Evolutionary conservation across 2,113 vertebrate genomes (phyloP), one percentile per base, ranked within the genome.

Genomic region (Gobius niger): DNA sequence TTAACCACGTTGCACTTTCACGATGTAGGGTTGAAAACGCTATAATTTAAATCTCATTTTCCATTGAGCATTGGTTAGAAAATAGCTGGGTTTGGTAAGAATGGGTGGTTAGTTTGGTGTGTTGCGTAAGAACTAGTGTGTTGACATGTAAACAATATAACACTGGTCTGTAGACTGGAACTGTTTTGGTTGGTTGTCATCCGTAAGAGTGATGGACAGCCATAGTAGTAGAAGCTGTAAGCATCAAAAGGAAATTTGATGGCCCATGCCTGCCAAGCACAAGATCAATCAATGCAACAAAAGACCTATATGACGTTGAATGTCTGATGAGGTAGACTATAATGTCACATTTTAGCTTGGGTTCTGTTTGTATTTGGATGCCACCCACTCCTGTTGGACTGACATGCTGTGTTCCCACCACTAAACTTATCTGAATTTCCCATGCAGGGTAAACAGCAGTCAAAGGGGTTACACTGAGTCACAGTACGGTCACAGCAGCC

Each of bases 211-310:
- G 85, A 88, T 80, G 86, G 77, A 75, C 63, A 24, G 5, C 65
- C 64, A 68, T 70, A 64, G 64, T 24, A 12, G 40, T n/a, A 16
- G 71, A 72, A 67, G 64, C 12, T 6, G 40, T n/a, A 16, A 54
- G 56, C 24, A 46, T 60, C 84, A 81, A 76, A 65, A 61, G 82
- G 80, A 70, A 72, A 52, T 70, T 65, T 19, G 3, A 72, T 67
- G 65, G 76, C 80, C 73, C 76, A 7, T 60, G 61, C 75, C 79
- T 68, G 54, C 69, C 51, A 19, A 59, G 66, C 72, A 75, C 79
- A 79, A 80, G 67, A 88, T 90, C 72, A 82, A 85, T 89, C 81
- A 85, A 83, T 63, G n/a, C 50, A 13, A 85, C 87, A 85, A 87
- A 83, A 71, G 82, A 51, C 61, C 68, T 56, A 56, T 63, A 61